A percentile compares a stretch with the other conserved stretches of the same genome.
Evolutionary conservation across 2,797 vertebrate genomes (phyloP).

Genomic region (Xenopus petersii): DNA sequence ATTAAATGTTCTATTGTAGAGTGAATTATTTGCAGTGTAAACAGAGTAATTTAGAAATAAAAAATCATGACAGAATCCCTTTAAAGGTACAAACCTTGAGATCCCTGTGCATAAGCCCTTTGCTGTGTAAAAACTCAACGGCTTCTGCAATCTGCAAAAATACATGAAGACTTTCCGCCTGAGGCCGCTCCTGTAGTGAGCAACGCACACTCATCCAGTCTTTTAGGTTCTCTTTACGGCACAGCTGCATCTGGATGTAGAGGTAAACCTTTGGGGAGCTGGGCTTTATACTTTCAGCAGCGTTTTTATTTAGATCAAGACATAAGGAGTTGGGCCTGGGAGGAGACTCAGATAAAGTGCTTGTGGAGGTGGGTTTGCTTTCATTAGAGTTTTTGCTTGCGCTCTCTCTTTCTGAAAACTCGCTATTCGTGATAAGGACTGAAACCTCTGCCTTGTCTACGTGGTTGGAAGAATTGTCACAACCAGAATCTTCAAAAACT

Average conservation of each 20-base stretch:
- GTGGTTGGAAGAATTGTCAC: slow-evolving; percentile 78
- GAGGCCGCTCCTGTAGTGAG: slow-evolving; percentile 80
- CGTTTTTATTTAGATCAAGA: slow-evolving; percentile 72
- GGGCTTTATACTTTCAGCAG: slow-evolving; percentile 68
- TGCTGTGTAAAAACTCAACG: slow-evolving; percentile 91
- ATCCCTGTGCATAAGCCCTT: slow-evolving; percentile 97
- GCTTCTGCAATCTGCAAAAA: slow-evolving; percentile 96
- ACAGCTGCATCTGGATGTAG: slow-evolving; percentile 99
- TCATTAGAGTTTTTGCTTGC: slow-evolving; percentile 49
- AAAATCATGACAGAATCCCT: too few species aligned
- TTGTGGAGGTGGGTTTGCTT: slow-evolving; percentile 59
- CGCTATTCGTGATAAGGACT: slow-evolving; percentile 41
- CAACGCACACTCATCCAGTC: slow-evolving; percentile 94
- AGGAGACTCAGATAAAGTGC: slow-evolving; percentile 65
- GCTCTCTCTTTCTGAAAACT: slow-evolving; percentile 53
- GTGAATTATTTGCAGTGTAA: too few species aligned
- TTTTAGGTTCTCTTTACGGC: slow-evolving; percentile 95
- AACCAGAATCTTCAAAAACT: slow-evolving; percentile 95
- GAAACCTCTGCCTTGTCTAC: slow-evolving; percentile 51
- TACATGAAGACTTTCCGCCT: slow-evolving; percentile 84
- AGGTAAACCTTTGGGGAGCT: slow-evolving; percentile 93
- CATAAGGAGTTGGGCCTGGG: slow-evolving; percentile 84
- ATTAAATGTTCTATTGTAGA: too few species aligned
- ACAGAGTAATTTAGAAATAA: too few species aligned
- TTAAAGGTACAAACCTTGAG: slow-evolving; percentile 82